phyloP scores from a whole-genome alignment of 2,797 vertebrate genomes.

The Pantherophis alleghaniensis region DNA sequence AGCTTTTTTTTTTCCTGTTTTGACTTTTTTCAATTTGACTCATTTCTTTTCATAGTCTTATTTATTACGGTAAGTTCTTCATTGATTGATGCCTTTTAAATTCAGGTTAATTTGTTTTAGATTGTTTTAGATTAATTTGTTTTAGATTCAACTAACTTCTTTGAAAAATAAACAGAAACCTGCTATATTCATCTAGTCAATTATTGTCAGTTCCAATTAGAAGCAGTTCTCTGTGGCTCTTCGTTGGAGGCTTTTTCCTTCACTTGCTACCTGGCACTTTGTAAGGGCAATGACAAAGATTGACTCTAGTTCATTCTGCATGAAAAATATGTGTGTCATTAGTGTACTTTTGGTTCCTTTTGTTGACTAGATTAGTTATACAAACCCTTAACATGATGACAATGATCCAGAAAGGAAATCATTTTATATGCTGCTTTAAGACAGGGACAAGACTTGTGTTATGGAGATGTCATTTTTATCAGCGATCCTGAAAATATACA shows the following conservation, averaged over 20 bases:
- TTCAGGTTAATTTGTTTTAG: not conserved
- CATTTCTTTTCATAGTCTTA: not conserved
- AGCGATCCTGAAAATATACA: not conserved
- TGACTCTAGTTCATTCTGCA: not conserved
- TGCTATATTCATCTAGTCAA: not conserved
- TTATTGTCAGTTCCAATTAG: not conserved
- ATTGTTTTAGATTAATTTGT: not conserved
- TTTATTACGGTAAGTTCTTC: not conserved
- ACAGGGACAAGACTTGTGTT: not conserved
- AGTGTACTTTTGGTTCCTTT: not conserved
- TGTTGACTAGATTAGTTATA: not conserved
- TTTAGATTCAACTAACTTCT: not conserved
- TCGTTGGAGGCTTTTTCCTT: not conserved
- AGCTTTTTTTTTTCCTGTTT: not conserved
- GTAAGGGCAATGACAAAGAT: not conserved
- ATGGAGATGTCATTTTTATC: not conserved
- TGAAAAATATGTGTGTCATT: not conserved
- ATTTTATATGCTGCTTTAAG: not conserved
- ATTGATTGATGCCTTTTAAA: not conserved
- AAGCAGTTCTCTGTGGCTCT: not conserved
- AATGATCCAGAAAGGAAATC: not conserved
- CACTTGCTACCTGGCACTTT: not conserved
- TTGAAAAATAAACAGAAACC: not conserved
- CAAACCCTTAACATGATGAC: not conserved
- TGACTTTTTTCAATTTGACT: not conserved